phyloP scores from a whole-genome alignment of 2,797 vertebrate species.

The Sorex maritimensis region DNA sequence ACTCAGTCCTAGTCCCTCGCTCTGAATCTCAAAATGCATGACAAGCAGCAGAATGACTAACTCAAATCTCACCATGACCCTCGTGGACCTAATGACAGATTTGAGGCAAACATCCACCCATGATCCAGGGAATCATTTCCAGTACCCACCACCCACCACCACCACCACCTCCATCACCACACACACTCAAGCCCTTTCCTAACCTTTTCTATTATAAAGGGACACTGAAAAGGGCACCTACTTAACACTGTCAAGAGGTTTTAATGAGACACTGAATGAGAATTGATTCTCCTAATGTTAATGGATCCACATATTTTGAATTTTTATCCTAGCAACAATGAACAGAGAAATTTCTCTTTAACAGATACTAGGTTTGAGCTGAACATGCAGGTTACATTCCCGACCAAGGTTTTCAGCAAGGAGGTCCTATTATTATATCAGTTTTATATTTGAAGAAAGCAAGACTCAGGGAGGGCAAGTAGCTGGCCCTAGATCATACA shows the following conservation, averaged over 20 bases:
- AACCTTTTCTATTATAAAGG: background rate
- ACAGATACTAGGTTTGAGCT: background rate
- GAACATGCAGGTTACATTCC: background rate
- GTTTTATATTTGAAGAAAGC: background rate
- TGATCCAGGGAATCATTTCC: too few relatives aligned
- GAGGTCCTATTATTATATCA: background rate
- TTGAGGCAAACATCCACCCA: background rate
- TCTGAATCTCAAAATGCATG: background rate
- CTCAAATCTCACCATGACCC: background rate
- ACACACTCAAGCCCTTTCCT: background rate
- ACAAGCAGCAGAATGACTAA: background rate
- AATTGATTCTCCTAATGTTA: background rate
- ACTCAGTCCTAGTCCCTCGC: too few relatives aligned
- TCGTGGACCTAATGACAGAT: background rate
- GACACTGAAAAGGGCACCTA: background rate
- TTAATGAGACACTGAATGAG: slow-evolving; percentile 35
- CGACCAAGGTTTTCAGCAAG: background rate
- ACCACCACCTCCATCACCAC: too few relatives aligned
- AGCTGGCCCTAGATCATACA: background rate
- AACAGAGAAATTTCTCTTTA: background rate
- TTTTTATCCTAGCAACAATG: background rate
- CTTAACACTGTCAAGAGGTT: background rate
- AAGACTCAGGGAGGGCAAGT: background rate
- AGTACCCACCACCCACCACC: too few relatives aligned
- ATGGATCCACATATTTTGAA: background rate